phyloP scores from a whole-genome alignment of 2,113 vertebrate species.

The Hemiscyllium ocellatum region DNA sequence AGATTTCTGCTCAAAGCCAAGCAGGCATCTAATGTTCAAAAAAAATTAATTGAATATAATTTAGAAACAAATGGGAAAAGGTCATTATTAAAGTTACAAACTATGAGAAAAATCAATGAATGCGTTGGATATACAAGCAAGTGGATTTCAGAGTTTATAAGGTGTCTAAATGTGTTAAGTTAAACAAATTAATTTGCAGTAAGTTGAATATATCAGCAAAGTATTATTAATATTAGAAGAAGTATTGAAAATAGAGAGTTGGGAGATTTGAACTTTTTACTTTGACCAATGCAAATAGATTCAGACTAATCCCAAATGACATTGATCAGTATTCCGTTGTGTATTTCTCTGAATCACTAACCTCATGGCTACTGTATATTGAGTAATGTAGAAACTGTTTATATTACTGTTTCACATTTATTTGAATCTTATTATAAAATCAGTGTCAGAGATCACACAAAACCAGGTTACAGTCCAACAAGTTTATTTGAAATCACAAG shows the following conservation, averaged over 20 bases:
- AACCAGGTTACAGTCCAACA: no score
- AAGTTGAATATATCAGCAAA: background rate
- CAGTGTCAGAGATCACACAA: background rate
- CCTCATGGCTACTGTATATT: background rate
- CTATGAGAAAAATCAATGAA: background rate
- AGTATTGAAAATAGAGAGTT: background rate
- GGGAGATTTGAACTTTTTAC: background rate
- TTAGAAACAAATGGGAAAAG: background rate
- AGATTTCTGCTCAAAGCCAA: background rate
- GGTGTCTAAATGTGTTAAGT: background rate
- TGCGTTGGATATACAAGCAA: background rate
- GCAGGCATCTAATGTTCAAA: background rate
- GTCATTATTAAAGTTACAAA: background rate
- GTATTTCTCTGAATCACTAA: background rate
- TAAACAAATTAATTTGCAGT: background rate
- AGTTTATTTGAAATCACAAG: no score
- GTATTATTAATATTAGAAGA: background rate
- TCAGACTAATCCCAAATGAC: background rate
- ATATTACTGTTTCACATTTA: background rate
- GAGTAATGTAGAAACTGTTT: background rate
- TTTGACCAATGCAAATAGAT: background rate
- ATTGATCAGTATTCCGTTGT: no score
- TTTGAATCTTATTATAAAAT: background rate
- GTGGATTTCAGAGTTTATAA: background rate
- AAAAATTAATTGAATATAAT: background rate